Evolutionary conservation across 2,113 vertebrate genomes (phyloP), one percentile per base, ranked within the genome.

Genomic region (Anoplopoma fimbria): DNA sequence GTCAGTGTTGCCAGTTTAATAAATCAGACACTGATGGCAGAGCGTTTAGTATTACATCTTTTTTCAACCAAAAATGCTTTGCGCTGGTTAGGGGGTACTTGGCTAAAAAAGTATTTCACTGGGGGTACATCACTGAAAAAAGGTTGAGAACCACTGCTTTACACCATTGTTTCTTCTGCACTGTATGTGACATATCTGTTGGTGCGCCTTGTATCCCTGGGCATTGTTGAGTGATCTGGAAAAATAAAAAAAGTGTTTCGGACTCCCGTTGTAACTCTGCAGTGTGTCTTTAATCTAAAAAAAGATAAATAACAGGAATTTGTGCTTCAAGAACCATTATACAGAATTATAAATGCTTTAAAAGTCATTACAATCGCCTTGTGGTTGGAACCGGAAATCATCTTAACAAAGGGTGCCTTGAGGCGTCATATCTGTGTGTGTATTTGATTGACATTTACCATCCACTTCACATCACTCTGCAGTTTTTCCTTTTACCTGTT

Each of bases 221-320:
- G n/a, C n/a, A n/a, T n/a, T n/a, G n/a, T n/a, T n/a, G n/a, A n/a
- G n/a, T n/a, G n/a, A 82, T 9, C 75, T 47, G 33, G 4, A 53
- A 68, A 72, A 79, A 12, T 45, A 81, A 36, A 81, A 42, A 82
- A 84, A 78, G 0, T 4, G n/a, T 19, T 40, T 31, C 19, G 13
- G 31, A 62, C 31, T 82, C 47, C 12, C 8, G 40, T 36, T 45
- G 13, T 64, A 74, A 64, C 62, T 86, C 2, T 84, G 75, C 57
- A 3, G 33, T 84, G 68, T 82, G 86, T 90, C 80, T 95, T 95
- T 92, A 92, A 92, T 93, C 84, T 91, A 90, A 89, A 88, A 83
- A n/a, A 81, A 90, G 31, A 88, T 77, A 87, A 88, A 86, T 85
- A 90, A 88, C 75, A 88, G 87, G 82, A 85, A 63, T 82, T 82